These are phyloP conservation scores for Phania funesta DNA, from an alignment of 2,888 invertebrate species.

Conservation along the genomic window DNA sequence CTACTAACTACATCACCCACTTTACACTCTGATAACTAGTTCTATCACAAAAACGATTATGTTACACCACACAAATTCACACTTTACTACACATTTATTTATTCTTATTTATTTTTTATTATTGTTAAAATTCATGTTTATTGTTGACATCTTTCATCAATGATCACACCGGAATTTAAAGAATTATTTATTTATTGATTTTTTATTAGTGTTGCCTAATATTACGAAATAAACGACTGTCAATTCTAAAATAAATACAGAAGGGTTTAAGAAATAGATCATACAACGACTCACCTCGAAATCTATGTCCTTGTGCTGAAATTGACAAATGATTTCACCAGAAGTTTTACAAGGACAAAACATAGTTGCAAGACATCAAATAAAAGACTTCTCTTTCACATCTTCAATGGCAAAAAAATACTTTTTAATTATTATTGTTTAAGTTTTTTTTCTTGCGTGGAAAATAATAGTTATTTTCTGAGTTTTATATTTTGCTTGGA, in stretches of 20 bases:
- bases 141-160: constrained; percentile 5
- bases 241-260: background rate
- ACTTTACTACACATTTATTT: constrained; percentile 23
- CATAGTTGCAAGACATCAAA: too few relatives aligned
- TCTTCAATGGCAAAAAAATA: too few relatives aligned
- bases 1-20: constrained; percentile 45
- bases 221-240: too few relatives aligned
- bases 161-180: background rate
- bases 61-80: background rate
- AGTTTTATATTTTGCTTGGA: too few relatives aligned
- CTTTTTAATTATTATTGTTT: too few relatives aligned
- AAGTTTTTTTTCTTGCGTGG: too few relatives aligned
- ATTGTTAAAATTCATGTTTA: constrained; percentile 12
- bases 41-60: constrained; percentile 22
- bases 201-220: constrained; percentile 15
- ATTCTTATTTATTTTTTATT: constrained; percentile 10
- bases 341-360: too few relatives aligned
- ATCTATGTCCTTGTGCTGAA: too few relatives aligned
- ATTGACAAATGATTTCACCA: too few relatives aligned
- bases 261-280: background rate
- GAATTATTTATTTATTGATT: background rate
- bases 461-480: too few relatives aligned
- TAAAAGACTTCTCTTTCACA: too few relatives aligned
- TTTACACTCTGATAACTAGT: constrained; percentile 20
- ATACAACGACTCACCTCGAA: too few relatives aligned